Evolutionary conservation across 2,888 invertebrate genomes (phyloP).

Genomic region (Germaria angustata): DNA sequence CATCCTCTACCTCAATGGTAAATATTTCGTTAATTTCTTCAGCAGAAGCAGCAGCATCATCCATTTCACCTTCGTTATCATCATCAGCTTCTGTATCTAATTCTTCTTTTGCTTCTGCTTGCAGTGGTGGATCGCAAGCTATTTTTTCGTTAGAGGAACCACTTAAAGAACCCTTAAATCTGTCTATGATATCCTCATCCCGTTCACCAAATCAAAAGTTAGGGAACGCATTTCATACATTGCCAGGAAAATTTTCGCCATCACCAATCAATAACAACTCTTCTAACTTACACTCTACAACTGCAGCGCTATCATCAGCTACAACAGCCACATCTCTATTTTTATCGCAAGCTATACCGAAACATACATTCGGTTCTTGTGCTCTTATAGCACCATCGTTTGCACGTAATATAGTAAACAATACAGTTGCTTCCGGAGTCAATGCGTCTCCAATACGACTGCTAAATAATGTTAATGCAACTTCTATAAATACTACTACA

Average conservation of each 20-base stretch:
- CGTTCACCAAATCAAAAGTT: conserved; percentile 23
- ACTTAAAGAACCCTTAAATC: conserved; percentile 60
- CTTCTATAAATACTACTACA: conserved; percentile 15
- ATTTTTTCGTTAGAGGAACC: conserved; percentile 48
- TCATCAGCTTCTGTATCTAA: conserved; percentile 64
- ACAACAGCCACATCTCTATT: conserved; percentile 68
- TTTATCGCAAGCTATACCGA: conserved; percentile 73
- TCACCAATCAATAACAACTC: conserved; percentile 57
- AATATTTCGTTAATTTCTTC: conserved; percentile 68
- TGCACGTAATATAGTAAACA: conserved; percentile 67
- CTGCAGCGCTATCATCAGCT: conserved; percentile 26
- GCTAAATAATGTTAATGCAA: conserved; percentile 65
- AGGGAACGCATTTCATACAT: conserved; percentile 40
- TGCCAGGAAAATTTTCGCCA: conserved; percentile 51
- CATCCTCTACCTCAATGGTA: conserved; percentile 59
- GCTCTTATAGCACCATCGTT: conserved; percentile 76
- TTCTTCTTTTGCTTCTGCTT: conserved; percentile 73
- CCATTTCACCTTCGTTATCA: conserved; percentile 66
- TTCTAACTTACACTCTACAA: conserved; percentile 14
- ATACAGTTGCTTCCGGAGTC: conserved; percentile 34
- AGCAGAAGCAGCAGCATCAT: conserved; percentile 68
- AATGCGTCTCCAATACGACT: conserved; percentile 61
- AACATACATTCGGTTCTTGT: conserved; percentile 79
- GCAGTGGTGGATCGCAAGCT: conserved; percentile 64
- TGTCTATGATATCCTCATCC: conserved; percentile 52